phyloP scores from a whole-genome alignment of 2,113 vertebrate species.

The Microcebus griseorufus region DNA sequence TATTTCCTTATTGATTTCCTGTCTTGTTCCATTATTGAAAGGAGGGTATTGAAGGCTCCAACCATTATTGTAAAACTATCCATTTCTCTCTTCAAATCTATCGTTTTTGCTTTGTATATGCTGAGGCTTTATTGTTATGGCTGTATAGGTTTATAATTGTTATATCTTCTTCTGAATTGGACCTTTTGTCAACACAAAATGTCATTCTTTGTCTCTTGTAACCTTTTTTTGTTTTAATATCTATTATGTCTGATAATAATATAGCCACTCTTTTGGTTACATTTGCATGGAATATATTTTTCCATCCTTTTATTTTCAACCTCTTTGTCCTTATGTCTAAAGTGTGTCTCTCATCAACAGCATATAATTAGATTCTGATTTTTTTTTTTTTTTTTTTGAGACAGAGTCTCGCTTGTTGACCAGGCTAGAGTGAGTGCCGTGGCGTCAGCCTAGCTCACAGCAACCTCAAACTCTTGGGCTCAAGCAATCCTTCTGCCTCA shows the following conservation, averaged over 20 bases:
- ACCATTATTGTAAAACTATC: not conserved
- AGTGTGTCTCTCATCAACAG: no score
- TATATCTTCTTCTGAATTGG: not conserved
- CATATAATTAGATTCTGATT: no score
- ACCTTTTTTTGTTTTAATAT: not conserved
- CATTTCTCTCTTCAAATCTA: not conserved
- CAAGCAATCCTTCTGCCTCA: no score
- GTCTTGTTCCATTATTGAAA: not conserved
- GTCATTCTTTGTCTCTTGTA: not conserved
- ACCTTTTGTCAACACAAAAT: not conserved
- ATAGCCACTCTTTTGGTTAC: not conserved
- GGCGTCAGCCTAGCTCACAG: no score
- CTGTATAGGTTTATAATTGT: no score
- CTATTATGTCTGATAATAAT: not conserved
- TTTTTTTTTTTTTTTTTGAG: no score
- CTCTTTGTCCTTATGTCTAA: no score
- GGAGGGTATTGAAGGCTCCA: not conserved
- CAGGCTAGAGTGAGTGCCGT: no score
- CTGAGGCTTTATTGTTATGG: not conserved
- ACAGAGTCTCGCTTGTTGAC: no score
- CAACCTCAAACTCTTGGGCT: no score
- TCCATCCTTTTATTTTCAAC: not conserved
- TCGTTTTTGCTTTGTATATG: not conserved
- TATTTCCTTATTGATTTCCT: not conserved
- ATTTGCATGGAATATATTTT: not conserved